phyloP scores from a whole-genome alignment of 2,797 vertebrate genomes.

The Agapornis canus region DNA sequence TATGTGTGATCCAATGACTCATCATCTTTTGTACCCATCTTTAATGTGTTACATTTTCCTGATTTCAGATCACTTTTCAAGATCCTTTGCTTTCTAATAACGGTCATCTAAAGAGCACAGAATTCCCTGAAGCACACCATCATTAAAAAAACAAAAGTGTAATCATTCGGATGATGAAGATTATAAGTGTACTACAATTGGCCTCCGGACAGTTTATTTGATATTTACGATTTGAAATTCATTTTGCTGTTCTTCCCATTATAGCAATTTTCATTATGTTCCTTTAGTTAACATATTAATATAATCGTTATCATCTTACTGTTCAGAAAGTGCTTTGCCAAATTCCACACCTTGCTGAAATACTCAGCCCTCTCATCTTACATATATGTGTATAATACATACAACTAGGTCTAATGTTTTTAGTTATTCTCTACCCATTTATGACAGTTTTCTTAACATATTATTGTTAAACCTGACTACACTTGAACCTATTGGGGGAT shows the following conservation, averaged over 20 bases:
- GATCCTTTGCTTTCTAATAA: background rate
- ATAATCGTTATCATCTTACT: background rate
- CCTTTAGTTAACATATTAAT: background rate
- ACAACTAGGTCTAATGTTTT: background rate
- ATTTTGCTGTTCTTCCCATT: background rate
- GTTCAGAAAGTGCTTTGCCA: background rate
- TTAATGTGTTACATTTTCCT: background rate
- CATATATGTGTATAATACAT: background rate
- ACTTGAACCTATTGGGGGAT: background rate
- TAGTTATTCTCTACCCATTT: background rate
- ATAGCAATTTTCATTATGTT: background rate
- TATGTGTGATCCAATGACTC: background rate
- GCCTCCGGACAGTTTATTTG: background rate
- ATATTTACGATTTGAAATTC: background rate
- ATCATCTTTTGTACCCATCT: background rate
- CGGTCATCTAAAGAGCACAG: background rate
- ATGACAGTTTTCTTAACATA: background rate
- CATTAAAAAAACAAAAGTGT: conserved; percentile 43
- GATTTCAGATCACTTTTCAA: background rate
- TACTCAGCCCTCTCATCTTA: background rate
- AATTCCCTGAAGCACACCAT: background rate
- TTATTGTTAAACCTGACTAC: background rate
- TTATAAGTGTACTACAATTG: background rate
- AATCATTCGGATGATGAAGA: background rate
- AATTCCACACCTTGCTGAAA: background rate